Conservation (phyloP, 2,113 vertebrate species). For the Ellobius talpinus region DNA sequence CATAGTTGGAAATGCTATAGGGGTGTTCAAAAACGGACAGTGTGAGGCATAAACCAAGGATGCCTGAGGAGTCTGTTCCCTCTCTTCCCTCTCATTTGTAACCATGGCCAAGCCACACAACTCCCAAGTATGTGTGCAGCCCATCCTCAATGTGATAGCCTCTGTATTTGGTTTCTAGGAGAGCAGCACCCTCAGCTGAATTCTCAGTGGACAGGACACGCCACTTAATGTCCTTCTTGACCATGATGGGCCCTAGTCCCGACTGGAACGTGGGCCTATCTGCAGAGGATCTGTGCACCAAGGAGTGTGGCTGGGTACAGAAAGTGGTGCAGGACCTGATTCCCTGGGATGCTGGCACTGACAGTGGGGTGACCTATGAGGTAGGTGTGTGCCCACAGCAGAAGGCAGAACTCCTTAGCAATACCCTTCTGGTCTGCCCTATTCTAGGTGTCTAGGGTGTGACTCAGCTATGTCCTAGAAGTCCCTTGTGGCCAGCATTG, state of each 20-base stretch:
- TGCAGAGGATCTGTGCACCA: conserved; percentile 97
- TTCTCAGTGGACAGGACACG: conserved; percentile 97
- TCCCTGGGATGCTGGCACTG: conserved; percentile 98
- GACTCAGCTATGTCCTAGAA: neutral
- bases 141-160: neutral
- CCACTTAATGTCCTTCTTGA: conserved; percentile 98
- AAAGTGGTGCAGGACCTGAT: conserved; percentile 96
- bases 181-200: conserved; percentile 97
- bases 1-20: neutral
- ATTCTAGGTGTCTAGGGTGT: neutral
- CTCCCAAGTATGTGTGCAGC: neutral
- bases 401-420: neutral
- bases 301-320: conserved; percentile 98
- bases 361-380: conserved; percentile 97
- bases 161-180: conserved; percentile 86
- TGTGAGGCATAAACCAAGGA: fast-evolving
- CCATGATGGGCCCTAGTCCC: conserved; percentile 98
- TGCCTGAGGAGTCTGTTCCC: neutral
- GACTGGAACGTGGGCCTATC: conserved; percentile 99
- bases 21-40: neutral
- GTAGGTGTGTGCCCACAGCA: conserved; percentile 77
- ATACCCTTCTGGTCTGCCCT: neutral
- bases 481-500: neutral
- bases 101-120: neutral
- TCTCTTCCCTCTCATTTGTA: neutral